Base-by-base conservation (phyloP, 1,140 invertebrate species). In the Laodelphax striatellus region DNA sequence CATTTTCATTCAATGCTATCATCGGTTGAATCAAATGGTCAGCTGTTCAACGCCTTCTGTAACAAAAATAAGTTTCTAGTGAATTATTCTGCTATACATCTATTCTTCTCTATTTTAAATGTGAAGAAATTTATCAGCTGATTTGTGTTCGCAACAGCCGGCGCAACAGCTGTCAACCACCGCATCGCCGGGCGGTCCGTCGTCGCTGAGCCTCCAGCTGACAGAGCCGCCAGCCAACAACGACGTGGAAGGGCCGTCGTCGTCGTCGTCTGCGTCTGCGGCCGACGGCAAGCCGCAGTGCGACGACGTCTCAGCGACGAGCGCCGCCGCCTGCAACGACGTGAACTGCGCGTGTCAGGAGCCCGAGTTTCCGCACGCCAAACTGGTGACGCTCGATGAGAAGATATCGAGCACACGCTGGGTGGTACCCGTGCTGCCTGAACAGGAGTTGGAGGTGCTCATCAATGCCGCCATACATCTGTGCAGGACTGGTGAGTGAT, bases 391-490 rank as follows among this genome's bases (percentile, higher is more conserved):
- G 64, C 77, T 97, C 66, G 94, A 95, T 78, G 93, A 96, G 74
- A 97, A 97, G 82, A 95, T 98, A 71, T 88, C 87, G 62, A 88
- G 84, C 77, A 86, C 93, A 62, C 81, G 94, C 69, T 98, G 95
- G 95, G 92, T 98, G 55, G 94, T 98, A 17, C 95, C 94, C 44
- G 94, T 98, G 41, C 77, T 98, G 67, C 94, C 94, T 6, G 92
- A 95, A 68, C 93, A 95, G 76, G 94, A 98, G 75, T 77, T 98
- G 67, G 94, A 97, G 78, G 84, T 90, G 67, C 80, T 97, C 53
- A 76, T 98, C 54, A 84, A 92, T 75, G 90, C 91, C 63, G 85
- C 92, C 58, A 94, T 95, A 64, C 85, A 92, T 68, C 79, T 94
- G 55, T 86, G 88, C 68, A 82, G 80, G 75, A 84, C 82, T 76